Base-by-base conservation (phyloP, 2,113 vertebrate genomes). In the Gulo gulo region DNA sequence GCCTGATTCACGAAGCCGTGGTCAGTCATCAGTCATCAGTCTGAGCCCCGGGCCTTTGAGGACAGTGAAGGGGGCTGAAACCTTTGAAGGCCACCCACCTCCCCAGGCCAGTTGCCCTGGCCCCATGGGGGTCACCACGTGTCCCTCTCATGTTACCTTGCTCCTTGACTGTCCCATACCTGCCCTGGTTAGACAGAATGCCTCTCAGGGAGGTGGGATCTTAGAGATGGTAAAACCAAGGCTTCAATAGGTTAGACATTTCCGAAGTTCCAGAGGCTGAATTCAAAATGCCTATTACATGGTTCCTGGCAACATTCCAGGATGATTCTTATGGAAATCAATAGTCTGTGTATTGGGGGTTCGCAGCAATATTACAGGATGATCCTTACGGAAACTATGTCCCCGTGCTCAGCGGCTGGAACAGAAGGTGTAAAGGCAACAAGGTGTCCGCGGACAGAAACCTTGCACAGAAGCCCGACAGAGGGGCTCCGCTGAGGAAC, bases 241-340 rank as follows among this genome's bases (percentile, higher is more conserved):
- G 39, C 21, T 36, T 50, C 13, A 0, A 26, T 4, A 20, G 21
- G 10, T 59, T 47, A 5, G 6, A 18, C 11, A 21, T 31, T 55
- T 13, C 50, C 50, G n/a, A 42, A 71, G 36, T 31, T 65, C 50
- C 50, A 23, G 39, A 59, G 63, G 39, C 85, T 23, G 31, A 78
- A 21, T 50, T 47, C 84, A 36, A 31, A n/a, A 3, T 14, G 61
- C 29, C 7, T 0, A 4, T n/a, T 7, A 21, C 0, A 1, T 36
- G 39, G 39, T 26, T 74, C 23, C 11, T 26, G 39, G 39, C 36
- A 42, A 23, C 23, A 24, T 26, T 74, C 71, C 3, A 74, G 39
- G 23, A 42, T 74, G 71, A 14, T 74, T 74, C 24, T 42, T 12
- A 74, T 1, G 36, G 71, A 39, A 39, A 39, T 14, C 21, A 74